Evolutionary conservation across 2,888 invertebrate genomes (phyloP), one percentile per base, ranked within the genome.

Genomic region (Drosophila mayaguana): DNA sequence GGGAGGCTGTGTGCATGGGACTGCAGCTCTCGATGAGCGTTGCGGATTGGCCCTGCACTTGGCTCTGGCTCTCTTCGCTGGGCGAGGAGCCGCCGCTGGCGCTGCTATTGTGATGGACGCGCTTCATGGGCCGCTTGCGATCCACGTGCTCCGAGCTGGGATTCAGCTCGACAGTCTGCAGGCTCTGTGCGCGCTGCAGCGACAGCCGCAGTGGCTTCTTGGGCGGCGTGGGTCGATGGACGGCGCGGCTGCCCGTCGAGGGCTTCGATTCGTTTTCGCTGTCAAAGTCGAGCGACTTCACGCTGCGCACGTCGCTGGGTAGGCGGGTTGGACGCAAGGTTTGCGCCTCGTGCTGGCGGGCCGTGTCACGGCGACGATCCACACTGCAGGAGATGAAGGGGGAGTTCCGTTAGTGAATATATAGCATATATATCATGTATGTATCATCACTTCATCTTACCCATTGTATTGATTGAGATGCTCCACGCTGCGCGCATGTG

Each of bases 171-270:
- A 97, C 94, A 0, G 96, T 96, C 89, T 97, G 97, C 55, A 97
- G 94, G 92, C 97, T 97, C 73, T 96, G 95, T 0, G 97, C 96
- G 82, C 97, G 95, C 90, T 97, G 97, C 56, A 97, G 93, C 0
- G 97, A 97, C 45, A 97, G 93, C 12, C 97, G 94, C 55, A 97
- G 92, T 0, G 97, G 97, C 90, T 97, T 97, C 86, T 97, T 96
- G 22, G 97, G 97, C 6, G 97, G 97, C 16, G 96, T 95, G 0
- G 97, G 97, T 62, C 96, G 94, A 20, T 50, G 50, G 3, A 94
- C 93, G 94, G 51, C 94, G 91, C 63, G 91, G 83, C 62, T 32
- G 48, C 87, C 84, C 2, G 83, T 72, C 2, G 66, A 32, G 0
- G 79, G 80, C 56, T 90, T 91, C 11, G 80, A 62, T 65, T 94